Conservation (phyloP, 2,797 vertebrate genomes). For the Zalophus californianus region DNA sequence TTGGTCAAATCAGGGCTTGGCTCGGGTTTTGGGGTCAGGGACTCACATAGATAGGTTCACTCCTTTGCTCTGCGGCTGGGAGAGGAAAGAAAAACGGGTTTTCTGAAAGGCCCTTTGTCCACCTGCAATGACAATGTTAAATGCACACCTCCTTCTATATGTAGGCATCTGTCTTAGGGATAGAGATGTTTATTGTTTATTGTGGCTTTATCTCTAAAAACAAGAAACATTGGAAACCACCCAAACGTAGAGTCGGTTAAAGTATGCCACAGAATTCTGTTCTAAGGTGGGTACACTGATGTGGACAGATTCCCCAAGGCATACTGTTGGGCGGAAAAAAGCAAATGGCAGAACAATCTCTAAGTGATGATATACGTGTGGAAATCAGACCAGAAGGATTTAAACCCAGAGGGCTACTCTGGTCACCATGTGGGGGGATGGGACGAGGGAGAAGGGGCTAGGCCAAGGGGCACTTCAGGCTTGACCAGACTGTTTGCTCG, state of each 20-base stretch:
- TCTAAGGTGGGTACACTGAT: accelerated
- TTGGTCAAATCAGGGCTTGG: not conserved
- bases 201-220: not conserved
- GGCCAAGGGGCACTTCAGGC: accelerated
- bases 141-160: accelerated
- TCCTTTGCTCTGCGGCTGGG: not conserved
- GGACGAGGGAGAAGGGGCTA: accelerated
- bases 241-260: not conserved
- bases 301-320: not conserved
- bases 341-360: accelerated
- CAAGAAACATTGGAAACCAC: not conserved
- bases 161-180: not conserved
- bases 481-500: not conserved
- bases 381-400: not conserved
- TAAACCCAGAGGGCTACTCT: not conserved
- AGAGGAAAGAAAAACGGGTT: not conserved
- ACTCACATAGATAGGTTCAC: accelerated
- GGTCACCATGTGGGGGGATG: accelerated
- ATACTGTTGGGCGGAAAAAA: not conserved
- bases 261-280: not conserved
- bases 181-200: not conserved
- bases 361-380: too few relatives aligned
- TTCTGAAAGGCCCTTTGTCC: not conserved
- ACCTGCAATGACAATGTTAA: not conserved
- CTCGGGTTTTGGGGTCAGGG: not conserved